These are phyloP conservation scores for Liparis tanakae DNA, from an alignment of 2,797 vertebrate species.

Conservation along the genomic window DNA sequence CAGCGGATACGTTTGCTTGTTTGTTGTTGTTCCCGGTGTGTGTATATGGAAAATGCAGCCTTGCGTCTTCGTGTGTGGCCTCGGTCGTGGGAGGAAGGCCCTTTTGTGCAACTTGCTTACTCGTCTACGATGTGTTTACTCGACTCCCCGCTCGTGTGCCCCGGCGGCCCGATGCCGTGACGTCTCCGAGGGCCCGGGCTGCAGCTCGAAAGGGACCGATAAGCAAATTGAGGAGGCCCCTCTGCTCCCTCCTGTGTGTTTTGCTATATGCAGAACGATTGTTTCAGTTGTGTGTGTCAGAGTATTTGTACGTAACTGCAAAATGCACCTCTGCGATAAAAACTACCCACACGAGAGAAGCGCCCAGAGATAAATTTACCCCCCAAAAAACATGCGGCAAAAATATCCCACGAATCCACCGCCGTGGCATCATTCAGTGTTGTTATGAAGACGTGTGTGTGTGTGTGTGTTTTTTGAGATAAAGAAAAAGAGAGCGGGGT, in stretches of 20 bases:
- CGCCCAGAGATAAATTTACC: slow-evolving; percentile 37
- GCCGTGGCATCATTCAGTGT: slow-evolving; percentile 21
- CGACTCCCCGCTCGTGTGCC: slow-evolving; percentile 49
- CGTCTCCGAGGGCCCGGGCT: slow-evolving; percentile 63
- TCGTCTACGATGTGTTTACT: slow-evolving; percentile 70
- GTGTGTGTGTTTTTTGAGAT: slow-evolving; percentile 23
- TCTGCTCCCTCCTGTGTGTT: slow-evolving; percentile 26
- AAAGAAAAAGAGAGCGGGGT: slow-evolving; percentile 31
- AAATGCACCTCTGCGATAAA: slow-evolving; percentile 19
- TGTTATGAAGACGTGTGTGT: not conserved
- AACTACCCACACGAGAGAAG: slow-evolving; percentile 42
- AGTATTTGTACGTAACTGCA: not conserved
- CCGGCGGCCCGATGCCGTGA: slow-evolving; percentile 66
- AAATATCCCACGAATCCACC: slow-evolving; percentile 46
- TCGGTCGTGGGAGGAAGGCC: slow-evolving; percentile 64
- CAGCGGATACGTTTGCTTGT: slow-evolving; percentile 12
- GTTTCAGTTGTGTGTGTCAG: slow-evolving; percentile 24
- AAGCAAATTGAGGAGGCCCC: slow-evolving; percentile 51
- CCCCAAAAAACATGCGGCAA: slow-evolving; percentile 32
- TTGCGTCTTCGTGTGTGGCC: slow-evolving; percentile 64
- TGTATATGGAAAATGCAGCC: slow-evolving; percentile 31
- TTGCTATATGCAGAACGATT: slow-evolving; percentile 27
- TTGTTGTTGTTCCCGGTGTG: slow-evolving; percentile 46
- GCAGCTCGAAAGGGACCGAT: slow-evolving; percentile 61
- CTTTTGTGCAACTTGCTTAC: slow-evolving; percentile 67